phyloP scores from a whole-genome alignment of 1,140 invertebrate genomes.

The Daktulosphaira vitifoliae region DNA sequence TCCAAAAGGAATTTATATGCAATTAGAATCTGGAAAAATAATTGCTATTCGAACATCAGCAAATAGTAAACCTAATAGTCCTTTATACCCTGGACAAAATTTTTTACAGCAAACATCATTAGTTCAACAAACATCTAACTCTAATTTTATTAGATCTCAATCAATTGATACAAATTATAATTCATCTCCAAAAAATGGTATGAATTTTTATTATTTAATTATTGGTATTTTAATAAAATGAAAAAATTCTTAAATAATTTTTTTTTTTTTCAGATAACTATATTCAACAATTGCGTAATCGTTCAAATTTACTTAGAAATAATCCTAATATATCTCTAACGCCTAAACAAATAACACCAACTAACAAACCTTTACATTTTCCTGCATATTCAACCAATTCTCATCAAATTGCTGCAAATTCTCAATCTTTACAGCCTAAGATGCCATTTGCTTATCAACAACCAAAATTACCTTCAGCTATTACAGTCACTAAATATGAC shows the following conservation, averaged over 20 bases:
- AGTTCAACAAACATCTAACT: background rate
- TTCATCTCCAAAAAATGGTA: slow-evolving; percentile 2
- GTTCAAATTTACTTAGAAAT: slow-evolving; percentile 25
- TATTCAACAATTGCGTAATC: slow-evolving; percentile 19
- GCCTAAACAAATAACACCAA: background rate
- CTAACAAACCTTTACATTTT: background rate
- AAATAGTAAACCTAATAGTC: slow-evolving; percentile 13
- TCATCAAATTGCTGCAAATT: background rate
- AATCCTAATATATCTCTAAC: slow-evolving; percentile 32
- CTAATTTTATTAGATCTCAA: slow-evolving; percentile 3
- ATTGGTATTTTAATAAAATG: too few species aligned
- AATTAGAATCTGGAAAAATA: slow-evolving; percentile 89
- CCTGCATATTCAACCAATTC: background rate
- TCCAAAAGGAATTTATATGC: slow-evolving; percentile 91
- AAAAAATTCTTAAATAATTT: background rate
- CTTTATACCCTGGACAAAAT: background rate
- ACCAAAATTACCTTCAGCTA: slow-evolving; percentile 26
- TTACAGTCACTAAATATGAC: slow-evolving; percentile 21
- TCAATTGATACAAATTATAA: slow-evolving; percentile 9
- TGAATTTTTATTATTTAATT: too few species aligned
- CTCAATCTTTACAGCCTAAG: background rate
- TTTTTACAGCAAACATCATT: background rate
- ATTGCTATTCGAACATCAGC: slow-evolving; percentile 77
- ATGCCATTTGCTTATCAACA: background rate
- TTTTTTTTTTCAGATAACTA: background rate